A percentile compares a stretch with the other conserved stretches of the same genome.
These are phyloP conservation scores for Heliothis subflexa DNA, from an alignment of 1,140 invertebrate genomes.

Conservation along the genomic window DNA sequence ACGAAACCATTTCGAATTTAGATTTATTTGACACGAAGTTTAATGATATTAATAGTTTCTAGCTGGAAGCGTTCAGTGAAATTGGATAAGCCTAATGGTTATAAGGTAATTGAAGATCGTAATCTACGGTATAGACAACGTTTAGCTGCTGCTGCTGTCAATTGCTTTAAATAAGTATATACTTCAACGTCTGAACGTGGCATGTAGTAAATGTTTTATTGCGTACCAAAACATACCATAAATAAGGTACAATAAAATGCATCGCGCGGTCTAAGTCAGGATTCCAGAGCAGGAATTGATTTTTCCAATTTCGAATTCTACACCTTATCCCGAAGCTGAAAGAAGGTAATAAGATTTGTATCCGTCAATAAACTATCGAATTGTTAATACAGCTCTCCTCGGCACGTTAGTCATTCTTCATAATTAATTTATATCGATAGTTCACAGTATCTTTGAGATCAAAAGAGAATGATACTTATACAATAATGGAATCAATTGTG, in stretches of 20 bases:
- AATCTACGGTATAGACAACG: no score
- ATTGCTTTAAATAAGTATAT: no score
- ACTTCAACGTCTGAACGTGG: no score
- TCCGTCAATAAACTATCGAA: neutral
- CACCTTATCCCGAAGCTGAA: neutral
- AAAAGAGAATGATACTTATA: conserved; percentile 13
- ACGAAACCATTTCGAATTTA: neutral
- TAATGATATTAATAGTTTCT: neutral
- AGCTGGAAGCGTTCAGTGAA: no score
- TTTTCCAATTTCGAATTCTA: conserved; percentile 4
- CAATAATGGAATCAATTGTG: conserved; percentile 60
- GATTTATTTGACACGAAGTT: neutral
- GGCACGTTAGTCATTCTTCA: neutral
- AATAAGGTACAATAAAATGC: neutral
- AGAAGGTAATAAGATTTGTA: neutral
- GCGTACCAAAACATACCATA: no score
- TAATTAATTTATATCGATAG: neutral
- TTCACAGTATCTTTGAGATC: conserved; percentile 17
- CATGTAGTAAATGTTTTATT: no score
- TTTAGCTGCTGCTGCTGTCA: no score
- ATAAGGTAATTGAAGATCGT: no score
- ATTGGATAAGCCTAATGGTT: no score
- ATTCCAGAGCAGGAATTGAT: conserved; percentile 2
- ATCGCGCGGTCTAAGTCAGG: neutral
- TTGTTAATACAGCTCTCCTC: neutral